These are phyloP conservation scores for Donacobius atricapilla DNA, from an alignment of 2,113 vertebrate genomes.

Conservation along the genomic window DNA sequence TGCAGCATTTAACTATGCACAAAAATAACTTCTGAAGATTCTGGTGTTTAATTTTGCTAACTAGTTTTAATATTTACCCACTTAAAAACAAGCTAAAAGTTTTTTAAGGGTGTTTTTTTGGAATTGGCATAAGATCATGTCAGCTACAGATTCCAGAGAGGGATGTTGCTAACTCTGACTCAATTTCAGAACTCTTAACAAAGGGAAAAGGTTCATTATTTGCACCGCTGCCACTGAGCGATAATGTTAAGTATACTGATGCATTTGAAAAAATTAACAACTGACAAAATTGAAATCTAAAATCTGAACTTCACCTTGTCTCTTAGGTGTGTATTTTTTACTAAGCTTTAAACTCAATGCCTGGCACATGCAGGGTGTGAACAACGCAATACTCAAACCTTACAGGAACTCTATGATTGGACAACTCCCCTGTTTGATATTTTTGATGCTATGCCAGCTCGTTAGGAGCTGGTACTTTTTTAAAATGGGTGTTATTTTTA, in stretches of 20 bases:
- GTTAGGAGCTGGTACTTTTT: constrained; percentile 69
- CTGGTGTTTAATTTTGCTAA: constrained; percentile 79
- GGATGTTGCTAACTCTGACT: constrained; percentile 66
- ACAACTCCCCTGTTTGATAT: constrained; percentile 41
- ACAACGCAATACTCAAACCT: constrained; percentile 25
- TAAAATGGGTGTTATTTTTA: constrained; percentile 73
- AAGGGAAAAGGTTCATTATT: constrained; percentile 66
- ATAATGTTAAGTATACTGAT: not conserved
- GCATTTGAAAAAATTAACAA: constrained; percentile 38
- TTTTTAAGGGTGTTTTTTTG: constrained; percentile 62
- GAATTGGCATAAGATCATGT: constrained; percentile 42
- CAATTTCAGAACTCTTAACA: constrained; percentile 64
- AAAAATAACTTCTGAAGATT: constrained; percentile 72
- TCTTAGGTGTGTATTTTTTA: constrained; percentile 53
- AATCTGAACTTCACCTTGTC: constrained; percentile 34
- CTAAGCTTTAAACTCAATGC: constrained; percentile 65
- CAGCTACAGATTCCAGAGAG: constrained; percentile 39
- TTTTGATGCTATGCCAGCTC: constrained; percentile 44
- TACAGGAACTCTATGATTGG: constrained; percentile 54
- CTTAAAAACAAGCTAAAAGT: constrained; percentile 73
- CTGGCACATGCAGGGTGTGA: constrained; percentile 54
- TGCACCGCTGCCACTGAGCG: not conserved
- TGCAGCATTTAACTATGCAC: constrained; percentile 80
- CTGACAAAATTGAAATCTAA: constrained; percentile 34
- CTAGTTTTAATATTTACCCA: constrained; percentile 75